Base-by-base conservation (phyloP, 2,888 invertebrate species). In the Celastrina argiolus region DNA sequence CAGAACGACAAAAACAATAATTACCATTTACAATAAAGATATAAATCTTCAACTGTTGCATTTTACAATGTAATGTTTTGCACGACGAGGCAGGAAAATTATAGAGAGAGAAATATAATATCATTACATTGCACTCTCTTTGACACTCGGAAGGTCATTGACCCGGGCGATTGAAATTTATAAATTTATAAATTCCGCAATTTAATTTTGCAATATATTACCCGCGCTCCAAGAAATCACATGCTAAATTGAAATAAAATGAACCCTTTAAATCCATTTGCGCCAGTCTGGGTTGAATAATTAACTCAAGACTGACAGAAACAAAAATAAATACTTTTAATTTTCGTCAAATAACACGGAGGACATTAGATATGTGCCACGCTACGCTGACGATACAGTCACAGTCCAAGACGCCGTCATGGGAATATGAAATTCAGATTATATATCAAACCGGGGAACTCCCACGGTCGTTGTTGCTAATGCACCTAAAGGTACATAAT, bases 331-430 rank as follows among this genome's bases (percentile, higher is more conserved):
- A 45, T 45, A 45, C 45, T 16, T 18, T 45, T 42, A 16, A 42
- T 16, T 42, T 18, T 18, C 18, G 10, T 51, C 22, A 51, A 51
- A 22, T 34, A 18, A 31, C 31, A 16, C 1, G 10, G 16, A 16
- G 5, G 31, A 36, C 61, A 22, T 39, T 22, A 61, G 61, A 39
- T 36, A 61, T 61, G 61, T 39, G 79, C 76, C 69, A 67, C 56
- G 71, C 69, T 71, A 72, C 80, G 75, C 75, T 69, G 70, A 68
- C 58, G 36, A 18, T 41, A 28, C 34, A 71, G 74, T 74, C 73
- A 74, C 86, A 87, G 81, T 85, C 80, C 80, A 85, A 81, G 80
- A 79, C 76, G 58, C 75, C 84, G 87, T 86, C 87, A 88, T 88
- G 89, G 89, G 88, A 89, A 88, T 73, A 74, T 78, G 78, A 74